A percentile compares a stretch with the other conserved stretches of the same genome.
Conservation (phyloP, 2,888 invertebrate species). For the Biston stratarius region DNA sequence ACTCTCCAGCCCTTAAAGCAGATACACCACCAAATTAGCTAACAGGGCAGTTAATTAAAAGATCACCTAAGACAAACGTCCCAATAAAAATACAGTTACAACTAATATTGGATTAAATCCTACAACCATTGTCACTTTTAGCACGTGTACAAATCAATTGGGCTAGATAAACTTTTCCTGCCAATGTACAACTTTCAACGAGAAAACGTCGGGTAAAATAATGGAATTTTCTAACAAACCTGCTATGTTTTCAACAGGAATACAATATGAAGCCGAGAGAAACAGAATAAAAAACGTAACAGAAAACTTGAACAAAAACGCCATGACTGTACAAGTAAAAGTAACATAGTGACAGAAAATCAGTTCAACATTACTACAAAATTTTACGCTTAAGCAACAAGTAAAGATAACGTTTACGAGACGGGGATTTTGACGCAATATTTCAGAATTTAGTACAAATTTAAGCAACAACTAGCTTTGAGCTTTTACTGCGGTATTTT, state of each 20-base stretch:
- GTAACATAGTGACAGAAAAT: conserved; percentile 46
- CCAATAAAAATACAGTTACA: not conserved
- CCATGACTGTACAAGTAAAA: conserved; percentile 45
- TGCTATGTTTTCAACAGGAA: conserved; percentile 44
- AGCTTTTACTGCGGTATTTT: not conserved
- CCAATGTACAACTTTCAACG: not conserved
- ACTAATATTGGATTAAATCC: not conserved
- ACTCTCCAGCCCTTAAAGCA: no score
- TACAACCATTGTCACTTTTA: conserved; percentile 8
- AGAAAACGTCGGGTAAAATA: conserved; percentile 13
- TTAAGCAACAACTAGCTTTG: conserved; percentile 2
- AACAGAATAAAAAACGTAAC: conserved; percentile 48
- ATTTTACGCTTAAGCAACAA: no score
- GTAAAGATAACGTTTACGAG: conserved; percentile 13
- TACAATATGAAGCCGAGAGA: conserved; percentile 45
- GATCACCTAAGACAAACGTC: not conserved
- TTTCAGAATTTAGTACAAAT: conserved; percentile 2
- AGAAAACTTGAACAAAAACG: conserved; percentile 46
- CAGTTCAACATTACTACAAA: not conserved
- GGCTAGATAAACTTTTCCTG: not conserved
- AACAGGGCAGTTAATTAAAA: not conserved
- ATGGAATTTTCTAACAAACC: conserved; percentile 50
- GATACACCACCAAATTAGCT: no score
- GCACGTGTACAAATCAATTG: not conserved
- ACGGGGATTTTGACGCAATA: not conserved